Conservation (phyloP, 2,888 invertebrate genomes). For the Clanis bilineata region DNA sequence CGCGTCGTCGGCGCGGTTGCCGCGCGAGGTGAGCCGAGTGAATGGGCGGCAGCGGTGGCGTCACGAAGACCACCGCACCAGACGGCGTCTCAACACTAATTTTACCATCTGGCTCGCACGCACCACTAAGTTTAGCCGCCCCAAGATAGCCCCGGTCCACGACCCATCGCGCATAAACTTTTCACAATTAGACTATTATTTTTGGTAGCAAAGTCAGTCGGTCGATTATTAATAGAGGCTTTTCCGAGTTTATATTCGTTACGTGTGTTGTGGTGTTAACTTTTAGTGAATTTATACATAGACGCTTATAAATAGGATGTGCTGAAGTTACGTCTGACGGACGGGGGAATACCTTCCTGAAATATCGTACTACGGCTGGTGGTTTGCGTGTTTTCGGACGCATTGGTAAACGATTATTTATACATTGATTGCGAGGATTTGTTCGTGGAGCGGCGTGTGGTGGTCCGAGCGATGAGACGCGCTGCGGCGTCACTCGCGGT, state of each 20-base stretch:
- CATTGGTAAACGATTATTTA: slow-evolving; percentile 82
- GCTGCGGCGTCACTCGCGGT: slow-evolving; percentile 29
- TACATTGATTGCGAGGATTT: slow-evolving; percentile 73
- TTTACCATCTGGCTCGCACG: slow-evolving; percentile 80
- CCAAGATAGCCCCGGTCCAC: slow-evolving; percentile 83
- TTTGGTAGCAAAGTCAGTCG: slow-evolving; percentile 83
- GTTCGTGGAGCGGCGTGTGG: slow-evolving; percentile 34
- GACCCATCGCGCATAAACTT: slow-evolving; percentile 83
- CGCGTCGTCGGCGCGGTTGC: slow-evolving; percentile 52
- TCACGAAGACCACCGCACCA: slow-evolving; percentile 73
- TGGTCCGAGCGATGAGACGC: slow-evolving; percentile 35
- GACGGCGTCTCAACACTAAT: slow-evolving; percentile 80
- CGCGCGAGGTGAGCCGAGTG: slow-evolving; percentile 61
- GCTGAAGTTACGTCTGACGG: slow-evolving; percentile 82
- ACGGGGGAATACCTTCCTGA: slow-evolving; percentile 83
- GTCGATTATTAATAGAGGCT: slow-evolving; percentile 84
- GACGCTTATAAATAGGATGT: slow-evolving; percentile 83
- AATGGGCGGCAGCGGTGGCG: slow-evolving; percentile 67
- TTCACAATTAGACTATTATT: slow-evolving; percentile 84
- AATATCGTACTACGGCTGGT: slow-evolving; percentile 81
- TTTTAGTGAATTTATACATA: slow-evolving; percentile 83
- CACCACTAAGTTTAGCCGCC: slow-evolving; percentile 83
- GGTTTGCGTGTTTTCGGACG: slow-evolving; percentile 80
- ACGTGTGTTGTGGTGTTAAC: slow-evolving; percentile 83
- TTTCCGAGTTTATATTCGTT: slow-evolving; percentile 83